Conservation (phyloP, 2,888 invertebrate genomes). For the Andrena hattorfiana region DNA sequence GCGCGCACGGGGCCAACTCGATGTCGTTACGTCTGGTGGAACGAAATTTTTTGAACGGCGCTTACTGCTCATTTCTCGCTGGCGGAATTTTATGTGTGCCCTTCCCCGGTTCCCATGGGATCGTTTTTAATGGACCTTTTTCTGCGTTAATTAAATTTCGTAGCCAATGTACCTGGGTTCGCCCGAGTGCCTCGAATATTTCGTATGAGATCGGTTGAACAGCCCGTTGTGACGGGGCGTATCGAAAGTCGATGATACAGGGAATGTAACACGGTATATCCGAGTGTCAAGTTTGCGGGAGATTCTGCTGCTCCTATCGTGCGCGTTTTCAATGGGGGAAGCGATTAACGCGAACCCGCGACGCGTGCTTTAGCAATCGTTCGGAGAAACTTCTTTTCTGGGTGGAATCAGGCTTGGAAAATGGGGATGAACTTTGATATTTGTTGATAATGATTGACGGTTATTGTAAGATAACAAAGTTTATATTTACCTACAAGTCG, state of each 20-base stretch:
- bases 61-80: constrained; percentile 31
- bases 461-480: too few relatives aligned
- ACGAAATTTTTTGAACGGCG: constrained; percentile 34
- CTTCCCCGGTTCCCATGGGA: constrained; percentile 48
- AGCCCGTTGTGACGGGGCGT: constrained; percentile 47
- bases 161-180: constrained; percentile 34
- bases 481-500: too few relatives aligned
- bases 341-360: neutral
- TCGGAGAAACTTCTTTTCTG: too few relatives aligned
- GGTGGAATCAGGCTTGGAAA: too few relatives aligned
- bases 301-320: constrained; percentile 15
- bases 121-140: constrained; percentile 59
- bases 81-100: constrained; percentile 55
- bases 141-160: constrained; percentile 58
- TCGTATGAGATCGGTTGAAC: constrained; percentile 42
- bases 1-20: neutral
- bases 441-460: too few relatives aligned
- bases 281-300: neutral
- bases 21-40: neutral
- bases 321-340: neutral
- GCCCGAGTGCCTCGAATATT: constrained; percentile 55
- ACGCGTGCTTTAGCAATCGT: too few relatives aligned
- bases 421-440: too few relatives aligned
- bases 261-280: constrained; percentile 8
- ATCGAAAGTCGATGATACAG: constrained; percentile 53